phyloP scores from a whole-genome alignment of 2,797 vertebrate genomes.

The Borostomias antarcticus region DNA sequence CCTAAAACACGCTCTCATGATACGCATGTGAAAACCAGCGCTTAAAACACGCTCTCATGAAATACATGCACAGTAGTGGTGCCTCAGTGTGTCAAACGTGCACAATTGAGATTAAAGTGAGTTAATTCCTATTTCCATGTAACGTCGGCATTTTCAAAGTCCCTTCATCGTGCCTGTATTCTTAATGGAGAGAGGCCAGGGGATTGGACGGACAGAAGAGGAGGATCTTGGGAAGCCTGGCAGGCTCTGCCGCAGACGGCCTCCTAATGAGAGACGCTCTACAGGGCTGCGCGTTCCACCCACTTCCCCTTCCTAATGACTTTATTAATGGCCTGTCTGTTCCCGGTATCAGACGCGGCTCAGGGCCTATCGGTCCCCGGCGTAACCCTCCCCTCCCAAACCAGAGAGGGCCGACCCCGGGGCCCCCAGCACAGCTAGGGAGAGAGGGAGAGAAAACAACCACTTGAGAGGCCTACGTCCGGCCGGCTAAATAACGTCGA shows the following conservation, averaged over 20 bases:
- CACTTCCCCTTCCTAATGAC: slow-evolving; percentile 63
- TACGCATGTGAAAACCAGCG: no score
- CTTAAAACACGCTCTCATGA: no score
- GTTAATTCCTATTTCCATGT: no score
- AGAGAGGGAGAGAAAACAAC: slow-evolving; percentile 28
- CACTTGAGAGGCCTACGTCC: slow-evolving; percentile 46
- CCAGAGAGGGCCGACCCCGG: slow-evolving; percentile 56
- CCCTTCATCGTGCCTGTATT: no score
- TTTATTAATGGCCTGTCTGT: slow-evolving; percentile 63
- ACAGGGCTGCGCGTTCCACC: slow-evolving; percentile 52
- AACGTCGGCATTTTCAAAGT: no score
- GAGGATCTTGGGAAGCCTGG: slow-evolving; percentile 51
- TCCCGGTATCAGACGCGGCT: slow-evolving; percentile 51
- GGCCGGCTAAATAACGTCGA: slow-evolving; percentile 49
- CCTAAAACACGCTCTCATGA: no score
- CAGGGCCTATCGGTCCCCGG: slow-evolving; percentile 39
- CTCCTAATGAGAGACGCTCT: slow-evolving; percentile 62
- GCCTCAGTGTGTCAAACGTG: no score
- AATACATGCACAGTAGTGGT: no score
- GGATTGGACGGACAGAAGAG: slow-evolving; percentile 46
- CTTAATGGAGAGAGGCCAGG: slow-evolving; percentile 31
- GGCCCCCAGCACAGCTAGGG: slow-evolving; percentile 34
- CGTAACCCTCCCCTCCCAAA: slow-evolving; percentile 50
- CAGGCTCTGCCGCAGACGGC: slow-evolving; percentile 55
- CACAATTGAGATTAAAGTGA: no score